phyloP scores from a whole-genome alignment of 2,113 vertebrate genomes.

The Oreochromis spilurus region DNA sequence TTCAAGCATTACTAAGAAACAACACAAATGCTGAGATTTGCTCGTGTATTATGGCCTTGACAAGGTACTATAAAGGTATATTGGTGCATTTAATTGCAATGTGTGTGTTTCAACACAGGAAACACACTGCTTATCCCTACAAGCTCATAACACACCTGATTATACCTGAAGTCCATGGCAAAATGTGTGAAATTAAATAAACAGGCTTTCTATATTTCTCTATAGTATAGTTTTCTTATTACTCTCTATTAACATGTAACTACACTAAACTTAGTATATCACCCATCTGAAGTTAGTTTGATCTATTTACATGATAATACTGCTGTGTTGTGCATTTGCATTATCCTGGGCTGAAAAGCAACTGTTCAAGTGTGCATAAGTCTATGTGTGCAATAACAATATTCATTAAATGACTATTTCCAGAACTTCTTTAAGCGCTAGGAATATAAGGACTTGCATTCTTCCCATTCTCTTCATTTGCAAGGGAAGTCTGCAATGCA shows the following conservation, averaged over 20 bases:
- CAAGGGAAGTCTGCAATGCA: background rate
- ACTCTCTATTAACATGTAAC: slow-evolving; percentile 19
- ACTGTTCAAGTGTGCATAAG: slow-evolving; percentile 1
- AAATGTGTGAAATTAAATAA: slow-evolving; percentile 37
- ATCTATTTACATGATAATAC: slow-evolving; percentile 59
- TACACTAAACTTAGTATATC: slow-evolving; percentile 6
- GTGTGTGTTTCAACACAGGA: background rate
- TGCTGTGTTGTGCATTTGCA: slow-evolving; percentile 32
- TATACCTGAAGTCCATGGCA: background rate
- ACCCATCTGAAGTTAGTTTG: slow-evolving; percentile 2
- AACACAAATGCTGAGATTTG: background rate
- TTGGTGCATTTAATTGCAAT: slow-evolving; percentile 1
- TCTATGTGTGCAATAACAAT: slow-evolving; percentile 4
- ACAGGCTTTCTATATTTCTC: slow-evolving; percentile 11
- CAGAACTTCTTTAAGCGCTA: background rate
- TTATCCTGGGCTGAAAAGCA: slow-evolving; percentile 8
- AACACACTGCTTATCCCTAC: slow-evolving; percentile 2
- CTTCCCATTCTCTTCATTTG: background rate
- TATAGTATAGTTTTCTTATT: slow-evolving; percentile 25
- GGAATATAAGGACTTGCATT: background rate
- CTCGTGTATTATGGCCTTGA: background rate
- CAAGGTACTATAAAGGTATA: background rate
- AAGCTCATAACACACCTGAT: slow-evolving; percentile 21
- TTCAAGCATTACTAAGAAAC: slow-evolving; percentile 10
- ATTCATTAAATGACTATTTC: background rate